A percentile compares a stretch with the other conserved stretches of the same genome.
Conservation (phyloP, 2,888 invertebrate genomes). For the Machimus rusticus region DNA sequence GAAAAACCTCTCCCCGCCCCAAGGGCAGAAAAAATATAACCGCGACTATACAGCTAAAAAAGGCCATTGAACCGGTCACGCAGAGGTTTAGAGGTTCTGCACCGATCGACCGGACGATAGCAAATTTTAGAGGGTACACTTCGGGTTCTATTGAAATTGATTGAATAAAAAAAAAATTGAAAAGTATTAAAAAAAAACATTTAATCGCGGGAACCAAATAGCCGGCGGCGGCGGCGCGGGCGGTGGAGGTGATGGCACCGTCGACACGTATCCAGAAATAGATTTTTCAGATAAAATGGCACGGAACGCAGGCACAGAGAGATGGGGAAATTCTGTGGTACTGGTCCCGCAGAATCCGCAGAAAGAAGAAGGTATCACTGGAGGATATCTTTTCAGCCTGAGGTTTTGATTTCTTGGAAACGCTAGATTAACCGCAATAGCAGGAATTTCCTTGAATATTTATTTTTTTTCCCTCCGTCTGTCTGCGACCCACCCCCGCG, state of each 20-base stretch:
- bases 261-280: neutral
- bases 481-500: neutral
- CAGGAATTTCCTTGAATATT: neutral
- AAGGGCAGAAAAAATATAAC: neutral
- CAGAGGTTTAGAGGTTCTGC: neutral
- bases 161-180: neutral
- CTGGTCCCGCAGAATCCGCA: neutral
- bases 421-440: slow-evolving; percentile 19
- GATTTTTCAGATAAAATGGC: neutral
- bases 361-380: neutral
- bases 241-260: neutral
- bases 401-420: slow-evolving; percentile 17
- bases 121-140: neutral
- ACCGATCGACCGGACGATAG: neutral
- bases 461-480: neutral
- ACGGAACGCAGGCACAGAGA: neutral
- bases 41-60: neutral
- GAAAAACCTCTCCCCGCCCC: neutral
- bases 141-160: neutral
- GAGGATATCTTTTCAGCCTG: slow-evolving; percentile 12
- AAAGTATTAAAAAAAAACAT: neutral
- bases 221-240: neutral
- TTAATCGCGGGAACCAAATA: neutral
- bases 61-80: neutral
- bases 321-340: neutral